Conservation (phyloP, 1,140 invertebrate species). For the Drosophila carrolli region DNA sequence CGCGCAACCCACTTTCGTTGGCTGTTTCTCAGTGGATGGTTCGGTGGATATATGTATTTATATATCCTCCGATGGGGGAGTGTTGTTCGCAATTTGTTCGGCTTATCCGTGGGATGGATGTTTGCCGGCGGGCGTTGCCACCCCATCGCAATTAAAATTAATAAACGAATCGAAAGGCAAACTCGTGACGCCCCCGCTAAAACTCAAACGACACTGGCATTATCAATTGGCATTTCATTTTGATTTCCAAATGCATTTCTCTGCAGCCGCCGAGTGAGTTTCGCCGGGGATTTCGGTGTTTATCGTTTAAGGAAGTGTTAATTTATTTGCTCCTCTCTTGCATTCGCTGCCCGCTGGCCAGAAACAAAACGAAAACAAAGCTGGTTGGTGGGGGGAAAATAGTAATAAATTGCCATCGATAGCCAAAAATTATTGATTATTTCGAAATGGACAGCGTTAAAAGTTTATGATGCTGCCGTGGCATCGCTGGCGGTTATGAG, state of each 20-base stretch:
- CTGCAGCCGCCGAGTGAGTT: not conserved
- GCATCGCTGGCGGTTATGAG: conserved; percentile 81
- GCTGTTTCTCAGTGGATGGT: not conserved
- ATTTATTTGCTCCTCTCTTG: conserved; percentile 72
- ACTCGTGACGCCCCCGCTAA: conserved; percentile 45
- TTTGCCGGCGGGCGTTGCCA: conserved; percentile 55
- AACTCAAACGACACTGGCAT: conserved; percentile 34
- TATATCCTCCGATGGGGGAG: conserved; percentile 22
- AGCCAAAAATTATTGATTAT: conserved; percentile 83
- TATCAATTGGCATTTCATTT: conserved; percentile 56
- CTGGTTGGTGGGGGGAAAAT: conserved; percentile 21
- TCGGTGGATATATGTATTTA: not conserved
- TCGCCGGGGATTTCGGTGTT: conserved; percentile 40
- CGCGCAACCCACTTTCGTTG: conserved; percentile 37
- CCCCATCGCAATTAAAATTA: conserved; percentile 74
- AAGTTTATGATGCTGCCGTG: conserved; percentile 68
- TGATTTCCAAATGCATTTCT: conserved; percentile 45
- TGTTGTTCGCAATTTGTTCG: conserved; percentile 47
- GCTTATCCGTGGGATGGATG: conserved; percentile 38
- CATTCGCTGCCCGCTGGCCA: conserved; percentile 16
- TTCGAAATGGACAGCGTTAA: conserved; percentile 82
- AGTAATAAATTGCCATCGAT: conserved; percentile 82
- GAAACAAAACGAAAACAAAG: conserved; percentile 37
- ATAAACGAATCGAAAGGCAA: conserved; percentile 71
- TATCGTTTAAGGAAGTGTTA: conserved; percentile 83